Base-by-base conservation (phyloP, 2,797 vertebrate species). In the Darevskia nairensis region DNA sequence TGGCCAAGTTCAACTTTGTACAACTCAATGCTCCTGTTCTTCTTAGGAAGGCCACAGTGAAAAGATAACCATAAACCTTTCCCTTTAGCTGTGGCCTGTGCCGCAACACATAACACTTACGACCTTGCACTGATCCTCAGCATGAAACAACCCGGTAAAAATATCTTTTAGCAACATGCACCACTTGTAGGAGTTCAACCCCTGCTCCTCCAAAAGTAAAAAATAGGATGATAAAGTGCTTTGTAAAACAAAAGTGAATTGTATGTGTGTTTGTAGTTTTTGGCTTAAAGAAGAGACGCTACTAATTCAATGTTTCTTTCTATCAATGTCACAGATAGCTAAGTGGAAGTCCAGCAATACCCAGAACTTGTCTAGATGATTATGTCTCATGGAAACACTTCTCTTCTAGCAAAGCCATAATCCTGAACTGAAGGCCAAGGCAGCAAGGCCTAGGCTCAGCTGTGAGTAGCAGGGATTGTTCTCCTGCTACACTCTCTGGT, bases 321-420 rank as follows among this genome's bases (percentile, higher is more conserved):
- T 11, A 29, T 69, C 29, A 90, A 78, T 89, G 78, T 86, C 89
- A 88, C 86, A 86, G 74, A 92, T 89, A 95, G 32, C 10, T 84
- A 91, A 84, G 79, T 89, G 25, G 68, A 79, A 85, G 90, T 93
- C 64, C 82, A 88, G 92, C 90, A 93, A 91, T 77, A 91, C 79
- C 89, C 81, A 23, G 64, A 79, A 92, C 94, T 94, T 94, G 91
- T 89, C 94, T 78, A 87, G 90, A 94, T 94, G 90, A 94, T 94
- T 88, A 90, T 80, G 94, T 90, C 89, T 92, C 93, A 95, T 92
- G 95, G 93, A 94, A 85, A 92, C 94, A 87, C 85, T 92, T 94
- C 95, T 81, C 86, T 95, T 92, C 91, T n/a, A 89, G 84, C 80
- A 94, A 94, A 95, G 74, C 82, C 81, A 72, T 87, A 94, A 94